Percentiles rank a stretch among this genome's conserved stretches.
Evolutionary conservation across 2,888 invertebrate genomes (phyloP).

Genomic region (Diplazon laetatorius): DNA sequence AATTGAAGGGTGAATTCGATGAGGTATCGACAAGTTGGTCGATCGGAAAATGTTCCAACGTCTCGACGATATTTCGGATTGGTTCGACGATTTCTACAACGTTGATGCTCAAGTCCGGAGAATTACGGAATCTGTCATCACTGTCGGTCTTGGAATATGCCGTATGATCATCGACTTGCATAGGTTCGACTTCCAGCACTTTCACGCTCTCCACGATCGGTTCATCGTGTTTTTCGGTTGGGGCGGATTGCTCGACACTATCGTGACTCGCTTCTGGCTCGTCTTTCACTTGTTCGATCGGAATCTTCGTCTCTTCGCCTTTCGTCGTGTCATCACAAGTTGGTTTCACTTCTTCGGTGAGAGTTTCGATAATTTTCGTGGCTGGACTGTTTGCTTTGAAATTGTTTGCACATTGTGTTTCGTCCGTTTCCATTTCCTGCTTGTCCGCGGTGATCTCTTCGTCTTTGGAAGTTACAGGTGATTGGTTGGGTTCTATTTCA

Average conservation of each 20-base stretch:
- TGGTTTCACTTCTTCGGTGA: not conserved
- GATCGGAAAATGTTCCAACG: not conserved
- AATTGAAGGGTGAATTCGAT: not conserved
- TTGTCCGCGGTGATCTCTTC: conserved; percentile 4
- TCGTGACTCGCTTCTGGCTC: not conserved
- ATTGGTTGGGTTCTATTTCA: not conserved
- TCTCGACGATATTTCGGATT: not conserved
- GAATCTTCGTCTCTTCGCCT: not conserved
- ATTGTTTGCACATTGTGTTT: not conserved
- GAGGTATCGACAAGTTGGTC: not conserved
- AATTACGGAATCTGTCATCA: not conserved
- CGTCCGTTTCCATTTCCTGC: conserved; percentile 42
- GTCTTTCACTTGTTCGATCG: conserved; percentile 9
- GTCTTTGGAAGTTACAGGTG: not conserved
- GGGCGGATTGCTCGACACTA: not conserved
- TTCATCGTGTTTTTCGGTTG: not conserved
- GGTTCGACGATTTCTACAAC: not conserved
- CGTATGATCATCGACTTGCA: conserved; percentile 51
- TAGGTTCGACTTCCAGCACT: conserved; percentile 29
- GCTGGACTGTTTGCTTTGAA: conserved; percentile 2
- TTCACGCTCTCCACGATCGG: not conserved
- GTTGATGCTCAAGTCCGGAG: not conserved
- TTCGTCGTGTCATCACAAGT: not conserved
- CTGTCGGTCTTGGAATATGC: not conserved
- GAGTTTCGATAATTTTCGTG: conserved; percentile 5